phyloP scores from a whole-genome alignment of 2,797 vertebrate species.

The Emys orbicularis region DNA sequence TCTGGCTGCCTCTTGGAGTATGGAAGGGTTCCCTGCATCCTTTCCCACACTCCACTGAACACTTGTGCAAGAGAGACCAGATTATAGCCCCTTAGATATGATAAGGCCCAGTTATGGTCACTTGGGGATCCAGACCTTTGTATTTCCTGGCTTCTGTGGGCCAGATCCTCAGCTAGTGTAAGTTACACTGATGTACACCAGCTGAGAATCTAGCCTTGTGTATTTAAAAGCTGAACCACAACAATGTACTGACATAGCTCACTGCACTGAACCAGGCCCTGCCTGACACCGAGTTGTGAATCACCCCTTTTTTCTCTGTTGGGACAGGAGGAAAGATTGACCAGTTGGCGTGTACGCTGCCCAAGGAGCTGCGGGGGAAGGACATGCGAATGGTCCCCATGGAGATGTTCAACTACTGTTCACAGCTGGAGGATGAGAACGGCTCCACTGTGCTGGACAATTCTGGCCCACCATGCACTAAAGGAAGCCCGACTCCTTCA shows the following conservation, averaged over 20 bases:
- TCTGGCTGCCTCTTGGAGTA: not conserved
- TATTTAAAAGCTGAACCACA: not conserved
- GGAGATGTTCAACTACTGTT: slow-evolving; percentile 99
- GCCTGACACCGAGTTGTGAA: not conserved
- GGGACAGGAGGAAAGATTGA: slow-evolving; percentile 89
- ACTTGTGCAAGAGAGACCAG: not conserved
- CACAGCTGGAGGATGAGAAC: slow-evolving; percentile 94
- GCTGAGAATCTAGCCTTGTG: not conserved
- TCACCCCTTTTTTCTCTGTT: slow-evolving; percentile 55
- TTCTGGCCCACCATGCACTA: slow-evolving; percentile 84
- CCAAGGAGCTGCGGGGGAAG: slow-evolving; percentile 96
- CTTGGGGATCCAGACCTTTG: not conserved
- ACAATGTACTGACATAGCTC: not conserved
- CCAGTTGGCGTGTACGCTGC: slow-evolving; percentile 94
- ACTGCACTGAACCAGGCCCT: not conserved
- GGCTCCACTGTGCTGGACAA: slow-evolving; percentile 83
- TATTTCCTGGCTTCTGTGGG: not conserved
- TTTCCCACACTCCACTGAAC: not conserved
- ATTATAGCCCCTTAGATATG: not conserved
- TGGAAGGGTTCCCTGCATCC: not conserved
- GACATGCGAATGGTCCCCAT: slow-evolving; percentile 95
- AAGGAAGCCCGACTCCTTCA: slow-evolving; percentile 80
- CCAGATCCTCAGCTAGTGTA: not conserved
- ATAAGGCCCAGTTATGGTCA: not conserved
- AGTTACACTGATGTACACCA: not conserved